Base-by-base conservation (phyloP, 2,113 vertebrate species). In the Tachysurus fulvidraco region DNA sequence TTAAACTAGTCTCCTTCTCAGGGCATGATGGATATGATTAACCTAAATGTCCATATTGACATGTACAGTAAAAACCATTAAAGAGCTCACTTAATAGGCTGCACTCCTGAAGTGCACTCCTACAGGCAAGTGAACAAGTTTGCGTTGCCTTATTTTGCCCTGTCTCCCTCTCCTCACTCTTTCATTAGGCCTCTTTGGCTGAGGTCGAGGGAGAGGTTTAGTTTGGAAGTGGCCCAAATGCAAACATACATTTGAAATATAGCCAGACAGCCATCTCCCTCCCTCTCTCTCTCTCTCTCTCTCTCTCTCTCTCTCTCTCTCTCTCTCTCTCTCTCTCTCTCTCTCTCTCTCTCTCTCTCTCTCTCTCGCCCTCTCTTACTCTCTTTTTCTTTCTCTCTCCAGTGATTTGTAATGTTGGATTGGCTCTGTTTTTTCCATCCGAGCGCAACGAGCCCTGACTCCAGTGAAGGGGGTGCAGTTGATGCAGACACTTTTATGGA, bases 151-250 rank as follows among this genome's bases (percentile, higher is more conserved):
- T 74, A 86, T 76, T 62, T 73, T n/a, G 41, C 85, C 62, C 76
- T 62, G 80, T 30, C 55, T 25, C 52, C 21, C 83, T 87, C 88
- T 86, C 89, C 91, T 90, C 89, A 83, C 89, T 92, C 41, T 52
- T 91, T 93, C 93, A 92, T 91, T 91, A 92, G 85, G 91, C 90
- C 82, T 87, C 91, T 83, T 91, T 91, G 92, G 92, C 91, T 88
- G 87, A 85, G 90, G 82, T 59, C 88, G 88, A 88, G 19, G 69
- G 73, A 88, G 85, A 83, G 90, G 90, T 94, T 94, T 92, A 89
- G 85, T 93, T 94, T 95, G 93, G 92, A 93, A 64, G 81, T 83
- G 83, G 92, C 90, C 93, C 94, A 95, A 92, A 94, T 93, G 92
- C 90, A 93, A 94, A 93, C 91, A 90, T 91, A 88, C 90, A 85